phyloP scores from a whole-genome alignment of 2,113 vertebrate genomes.

The Hypanus sabinus region DNA sequence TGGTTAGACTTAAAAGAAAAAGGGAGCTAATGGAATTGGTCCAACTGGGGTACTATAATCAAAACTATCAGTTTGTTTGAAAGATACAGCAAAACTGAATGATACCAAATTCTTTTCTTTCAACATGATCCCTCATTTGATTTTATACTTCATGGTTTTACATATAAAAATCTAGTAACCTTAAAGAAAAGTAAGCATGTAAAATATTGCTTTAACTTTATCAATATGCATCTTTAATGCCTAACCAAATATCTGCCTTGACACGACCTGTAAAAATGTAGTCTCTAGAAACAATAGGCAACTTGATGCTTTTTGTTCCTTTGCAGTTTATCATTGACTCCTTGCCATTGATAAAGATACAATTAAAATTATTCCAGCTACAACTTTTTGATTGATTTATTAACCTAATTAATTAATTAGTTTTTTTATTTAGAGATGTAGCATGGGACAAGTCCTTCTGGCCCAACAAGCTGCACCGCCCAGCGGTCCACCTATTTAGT shows the following conservation, averaged over 20 bases:
- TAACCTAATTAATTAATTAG: too few relatives aligned
- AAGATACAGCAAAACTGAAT: too few relatives aligned
- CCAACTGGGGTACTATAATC: not conserved
- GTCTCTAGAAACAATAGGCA: not conserved
- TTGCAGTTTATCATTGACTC: not conserved
- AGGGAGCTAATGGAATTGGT: not conserved
- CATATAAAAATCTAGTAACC: not conserved
- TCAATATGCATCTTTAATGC: not conserved
- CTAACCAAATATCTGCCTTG: not conserved
- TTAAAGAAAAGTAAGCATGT: not conserved
- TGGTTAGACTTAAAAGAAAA: too few relatives aligned
- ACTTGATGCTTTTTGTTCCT: not conserved
- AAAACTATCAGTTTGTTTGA: too few relatives aligned
- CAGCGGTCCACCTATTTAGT: too few relatives aligned
- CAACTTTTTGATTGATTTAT: too few relatives aligned
- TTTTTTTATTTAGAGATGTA: too few relatives aligned
- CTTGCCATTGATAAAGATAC: not conserved
- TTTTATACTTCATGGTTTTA: not conserved
- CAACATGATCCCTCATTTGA: too few relatives aligned
- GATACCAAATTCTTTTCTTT: too few relatives aligned
- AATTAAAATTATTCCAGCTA: not conserved
- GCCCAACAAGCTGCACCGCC: too few relatives aligned
- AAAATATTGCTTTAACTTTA: not conserved
- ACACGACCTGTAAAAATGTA: not conserved
- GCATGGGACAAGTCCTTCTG: too few relatives aligned